These are phyloP conservation scores for Microcaecilia unicolor DNA, from an alignment of 2,797 vertebrate genomes.

Conservation along the genomic window DNA sequence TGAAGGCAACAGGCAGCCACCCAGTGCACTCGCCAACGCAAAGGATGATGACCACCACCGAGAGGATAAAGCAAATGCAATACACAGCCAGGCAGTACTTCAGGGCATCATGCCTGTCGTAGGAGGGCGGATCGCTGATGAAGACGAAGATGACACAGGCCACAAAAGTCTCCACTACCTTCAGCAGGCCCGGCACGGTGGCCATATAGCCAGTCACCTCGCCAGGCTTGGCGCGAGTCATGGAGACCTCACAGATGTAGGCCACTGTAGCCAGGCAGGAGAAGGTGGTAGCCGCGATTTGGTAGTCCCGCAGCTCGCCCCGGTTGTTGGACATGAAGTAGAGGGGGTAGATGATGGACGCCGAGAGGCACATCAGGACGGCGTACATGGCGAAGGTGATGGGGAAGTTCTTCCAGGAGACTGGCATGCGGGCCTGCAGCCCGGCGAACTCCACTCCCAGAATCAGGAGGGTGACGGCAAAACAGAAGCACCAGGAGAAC, in stretches of 20 bases:
- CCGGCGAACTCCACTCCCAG: conserved; percentile 70
- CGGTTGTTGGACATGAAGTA: conserved; percentile 46
- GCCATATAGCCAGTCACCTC: conserved; percentile 86
- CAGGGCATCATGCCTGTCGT: conserved; percentile 40
- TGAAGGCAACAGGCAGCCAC: conserved; percentile 70
- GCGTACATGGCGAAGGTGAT: conserved; percentile 83
- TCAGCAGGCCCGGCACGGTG: conserved; percentile 78
- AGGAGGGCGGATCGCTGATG: conserved; percentile 48
- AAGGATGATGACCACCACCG: conserved; percentile 64
- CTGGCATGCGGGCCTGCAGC: conserved; percentile 61
- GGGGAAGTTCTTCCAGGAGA: conserved; percentile 86
- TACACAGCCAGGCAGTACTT: conserved; percentile 81
- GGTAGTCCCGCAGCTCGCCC: conserved; percentile 14
- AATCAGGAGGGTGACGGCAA: conserved; percentile 67
- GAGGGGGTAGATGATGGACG: conserved; percentile 80
- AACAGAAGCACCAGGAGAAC: conserved; percentile 86
- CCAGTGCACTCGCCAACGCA: conserved; percentile 79
- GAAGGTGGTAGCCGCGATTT: conserved; percentile 64
- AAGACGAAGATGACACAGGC: conserved; percentile 85
- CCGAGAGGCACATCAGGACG: conserved; percentile 72
- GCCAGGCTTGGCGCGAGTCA: conserved; percentile 73
- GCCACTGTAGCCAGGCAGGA: conserved; percentile 74
- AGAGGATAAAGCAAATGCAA: conserved; percentile 84
- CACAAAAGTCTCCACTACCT: conserved; percentile 80
- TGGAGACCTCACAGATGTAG: conserved; percentile 72